phyloP scores from a whole-genome alignment of 2,888 invertebrate species.

The Zele albiditarsus region DNA sequence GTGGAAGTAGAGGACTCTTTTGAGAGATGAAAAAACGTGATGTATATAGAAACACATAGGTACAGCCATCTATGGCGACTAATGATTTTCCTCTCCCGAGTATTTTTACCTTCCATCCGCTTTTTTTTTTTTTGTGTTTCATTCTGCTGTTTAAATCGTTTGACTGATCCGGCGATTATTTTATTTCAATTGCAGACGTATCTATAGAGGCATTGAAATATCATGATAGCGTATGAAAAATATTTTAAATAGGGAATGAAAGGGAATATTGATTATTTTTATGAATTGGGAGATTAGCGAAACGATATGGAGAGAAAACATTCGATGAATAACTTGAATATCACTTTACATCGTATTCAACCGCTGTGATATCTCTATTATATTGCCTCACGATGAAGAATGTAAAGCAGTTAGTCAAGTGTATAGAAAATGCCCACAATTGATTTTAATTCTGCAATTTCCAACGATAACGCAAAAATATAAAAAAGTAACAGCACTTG shows the following conservation, averaged over 20 bases:
- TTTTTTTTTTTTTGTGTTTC: neutral
- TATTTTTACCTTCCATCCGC: neutral
- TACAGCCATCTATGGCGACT: conserved; percentile 16
- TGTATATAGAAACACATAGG: neutral
- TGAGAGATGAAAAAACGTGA: neutral
- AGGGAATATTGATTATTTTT: too few species aligned
- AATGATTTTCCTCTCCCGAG: conserved; percentile 2
- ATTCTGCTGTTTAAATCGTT: conserved; percentile 5
- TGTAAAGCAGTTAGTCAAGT: too few species aligned
- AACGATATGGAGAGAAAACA: too few species aligned
- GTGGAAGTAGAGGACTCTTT: neutral
- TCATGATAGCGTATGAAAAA: neutral
- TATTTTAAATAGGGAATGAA: neutral
- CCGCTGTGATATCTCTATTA: too few species aligned
- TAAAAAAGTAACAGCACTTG: too few species aligned
- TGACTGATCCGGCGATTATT: neutral
- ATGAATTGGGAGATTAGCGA: too few species aligned
- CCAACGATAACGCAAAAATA: too few species aligned
- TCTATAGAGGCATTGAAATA: neutral
- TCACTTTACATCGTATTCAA: too few species aligned
- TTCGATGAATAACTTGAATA: too few species aligned
- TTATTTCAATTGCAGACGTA: neutral
- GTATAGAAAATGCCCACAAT: too few species aligned
- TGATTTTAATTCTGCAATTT: too few species aligned
- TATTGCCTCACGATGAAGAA: too few species aligned